Base-by-base conservation (phyloP, 2,888 invertebrate species). In the Baronia brevicornis region DNA sequence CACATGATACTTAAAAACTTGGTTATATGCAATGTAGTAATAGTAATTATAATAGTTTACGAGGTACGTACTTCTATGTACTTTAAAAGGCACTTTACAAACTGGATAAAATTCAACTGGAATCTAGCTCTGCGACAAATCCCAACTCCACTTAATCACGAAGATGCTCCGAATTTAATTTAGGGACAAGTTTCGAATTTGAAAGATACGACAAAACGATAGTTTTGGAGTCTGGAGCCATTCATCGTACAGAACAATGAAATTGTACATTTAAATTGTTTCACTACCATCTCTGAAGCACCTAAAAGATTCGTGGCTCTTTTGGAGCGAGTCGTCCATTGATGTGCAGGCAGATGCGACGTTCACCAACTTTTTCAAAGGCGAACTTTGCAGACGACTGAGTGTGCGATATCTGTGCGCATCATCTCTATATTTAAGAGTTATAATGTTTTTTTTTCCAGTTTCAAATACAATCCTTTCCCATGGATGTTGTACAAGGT, bases 381-480 rank as follows among this genome's bases (percentile, higher is more conserved):
- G 58, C 51, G 53, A 79, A 79, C 74, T 79, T 78, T 37, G 48
- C 71, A 78, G 79, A 79, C 78, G 28, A 36, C 39, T 38, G 41
- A 28, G 28, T 21, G 18, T 35, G 28, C 33, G 31, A 35, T 35
- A 33, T 33, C 29, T 35, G 20, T 18, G 26, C 36, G 31, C 33
- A 21, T 33, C 33, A 25, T n/a, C 28, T 36, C 23, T 26, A 19
- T 18, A 23, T 14, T 28, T 28, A 4, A 6, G 4, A 5, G 4
- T 5, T 5, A 17, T 17, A 6, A 4, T 5, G 6, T 5, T 17
- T 17, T 17, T 17, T 17, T 6, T 6, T 17, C 22, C 3, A 11
- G 12, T 30, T 18, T 5, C n/a, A 22, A 23, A 21, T 13, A 35
- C 21, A 7, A 15, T 9, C 23, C 9, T 28, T n/a, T n/a, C n/a